phyloP scores from a whole-genome alignment of 2,888 invertebrate species.

The Kuschelorhynchus macadamiae region DNA sequence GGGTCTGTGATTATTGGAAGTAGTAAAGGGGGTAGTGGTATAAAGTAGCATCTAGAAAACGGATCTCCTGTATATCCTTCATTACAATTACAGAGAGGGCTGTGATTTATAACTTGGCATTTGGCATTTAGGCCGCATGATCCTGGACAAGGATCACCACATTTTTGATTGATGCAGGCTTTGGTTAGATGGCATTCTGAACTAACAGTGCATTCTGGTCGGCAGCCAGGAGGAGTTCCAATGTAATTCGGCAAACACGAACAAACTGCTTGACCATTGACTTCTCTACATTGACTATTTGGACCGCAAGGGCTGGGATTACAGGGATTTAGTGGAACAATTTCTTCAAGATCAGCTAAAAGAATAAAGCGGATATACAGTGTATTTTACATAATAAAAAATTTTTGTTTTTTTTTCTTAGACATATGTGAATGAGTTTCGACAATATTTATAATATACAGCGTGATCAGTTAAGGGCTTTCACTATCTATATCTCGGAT shows the following conservation, averaged over 20 bases:
- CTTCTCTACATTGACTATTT: constrained; percentile 81
- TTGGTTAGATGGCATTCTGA: constrained; percentile 81
- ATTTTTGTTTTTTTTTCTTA: too few relatives aligned
- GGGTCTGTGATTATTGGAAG: constrained; percentile 64
- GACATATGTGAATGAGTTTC: too few relatives aligned
- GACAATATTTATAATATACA: too few relatives aligned
- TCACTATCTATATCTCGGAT: too few relatives aligned
- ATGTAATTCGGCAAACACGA: constrained; percentile 80
- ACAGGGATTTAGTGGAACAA: constrained; percentile 67
- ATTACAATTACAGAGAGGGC: constrained; percentile 83
- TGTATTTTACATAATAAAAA: constrained; percentile 1
- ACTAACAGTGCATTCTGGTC: constrained; percentile 85
- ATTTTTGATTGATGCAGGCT: constrained; percentile 84
- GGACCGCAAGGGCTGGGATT: constrained; percentile 79
- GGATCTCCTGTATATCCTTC: constrained; percentile 77
- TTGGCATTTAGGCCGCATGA: constrained; percentile 78
- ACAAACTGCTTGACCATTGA: constrained; percentile 81
- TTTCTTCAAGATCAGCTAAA: constrained; percentile 67
- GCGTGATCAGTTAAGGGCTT: too few relatives aligned
- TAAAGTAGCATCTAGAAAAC: constrained; percentile 75
- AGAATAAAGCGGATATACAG: constrained; percentile 20
- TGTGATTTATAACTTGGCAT: constrained; percentile 84
- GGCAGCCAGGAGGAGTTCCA: constrained; percentile 82
- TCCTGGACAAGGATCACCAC: constrained; percentile 82
- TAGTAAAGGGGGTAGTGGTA: constrained; percentile 63